phyloP scores from a whole-genome alignment of 2,888 invertebrate genomes.

The Tipula vernalis region DNA sequence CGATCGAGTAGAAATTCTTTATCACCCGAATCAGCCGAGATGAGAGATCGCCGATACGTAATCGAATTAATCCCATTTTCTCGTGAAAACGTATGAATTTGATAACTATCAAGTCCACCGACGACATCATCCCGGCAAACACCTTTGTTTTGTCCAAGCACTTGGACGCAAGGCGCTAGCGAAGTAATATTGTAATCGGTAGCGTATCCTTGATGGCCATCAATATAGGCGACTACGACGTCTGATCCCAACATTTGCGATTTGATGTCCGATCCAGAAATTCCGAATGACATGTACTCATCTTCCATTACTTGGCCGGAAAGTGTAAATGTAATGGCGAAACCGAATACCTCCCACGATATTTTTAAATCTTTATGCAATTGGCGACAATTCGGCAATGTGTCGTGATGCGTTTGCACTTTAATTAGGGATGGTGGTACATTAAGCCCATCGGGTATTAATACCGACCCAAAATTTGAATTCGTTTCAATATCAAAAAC shows the following conservation, averaged over 20 bases:
- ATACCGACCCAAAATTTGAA: constrained; percentile 57
- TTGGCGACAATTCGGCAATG: constrained; percentile 72
- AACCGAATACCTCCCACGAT: constrained; percentile 85
- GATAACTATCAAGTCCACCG: constrained; percentile 71
- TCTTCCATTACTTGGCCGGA: constrained; percentile 56
- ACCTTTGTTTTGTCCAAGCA: constrained; percentile 72
- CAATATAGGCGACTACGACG: constrained; percentile 64
- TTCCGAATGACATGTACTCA: constrained; percentile 82
- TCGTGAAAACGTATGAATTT: constrained; percentile 58
- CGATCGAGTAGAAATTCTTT: constrained; percentile 53
- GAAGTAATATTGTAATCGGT: constrained; percentile 79
- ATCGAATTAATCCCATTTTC: constrained; percentile 66
- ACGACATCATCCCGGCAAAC: constrained; percentile 75
- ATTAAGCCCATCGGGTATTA: constrained; percentile 68
- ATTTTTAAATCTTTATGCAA: constrained; percentile 73
- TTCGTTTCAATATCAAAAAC: constrained; percentile 58
- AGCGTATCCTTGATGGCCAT: constrained; percentile 58
- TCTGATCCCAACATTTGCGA: constrained; percentile 79
- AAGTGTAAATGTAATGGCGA: constrained; percentile 71
- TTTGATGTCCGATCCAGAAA: constrained; percentile 58
- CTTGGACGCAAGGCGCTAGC: constrained; percentile 70
- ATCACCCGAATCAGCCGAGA: constrained; percentile 61
- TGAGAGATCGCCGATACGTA: constrained; percentile 62
- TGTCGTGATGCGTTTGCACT: constrained; percentile 46
- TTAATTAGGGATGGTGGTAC: constrained; percentile 75